Evolutionary conservation across 2,888 invertebrate genomes (phyloP), one percentile per base, ranked within the genome.

Genomic region (Cataglyphis livida): DNA sequence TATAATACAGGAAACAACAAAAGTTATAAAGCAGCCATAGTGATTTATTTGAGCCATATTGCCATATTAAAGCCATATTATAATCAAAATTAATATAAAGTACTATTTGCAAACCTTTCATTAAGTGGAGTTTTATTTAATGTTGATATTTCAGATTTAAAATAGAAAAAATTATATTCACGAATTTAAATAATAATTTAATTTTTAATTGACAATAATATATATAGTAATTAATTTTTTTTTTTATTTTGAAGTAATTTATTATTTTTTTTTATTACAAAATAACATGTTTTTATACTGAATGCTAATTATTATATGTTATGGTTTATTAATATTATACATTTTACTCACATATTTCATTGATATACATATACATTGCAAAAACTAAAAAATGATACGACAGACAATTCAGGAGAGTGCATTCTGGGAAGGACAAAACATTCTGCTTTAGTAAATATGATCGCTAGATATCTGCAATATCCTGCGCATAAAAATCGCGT

Each of bases 401-500:
- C 9, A 10, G 21, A 18, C 35, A 38, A 74, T 61, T n/a, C 10
- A 32, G 21, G 0, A 48, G 35, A 32, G 12, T 62, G 21, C 48
- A 74, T 62, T 74, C 21, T 15, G 15, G 7, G 7, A 18, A 15
- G 51, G 21, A 62, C 48, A 62, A 48, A 62, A 62, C 44, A 15
- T 18, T 25, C 6, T 15, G 44, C 28, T 74, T 10, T 15, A 32
- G 7, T 32, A 10, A 44, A n/a, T 74, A 79, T 88, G 88, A 85
- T 88, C 86, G 81, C 64, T 83, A 81, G 78, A 88, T 85, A 88
- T 88, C 78, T 65, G 66, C 82, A 82, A 85, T 88, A 83, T 84
- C 85, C 82, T 44, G 44, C 76, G 71, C 70, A 84, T 88, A 83
- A 82, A 83, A 88, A 84, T 85, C 86, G 65, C 78, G 62, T 32